Evolutionary conservation across 2,888 invertebrate species (phyloP).

Genomic region (Ctenicera cuprea): DNA sequence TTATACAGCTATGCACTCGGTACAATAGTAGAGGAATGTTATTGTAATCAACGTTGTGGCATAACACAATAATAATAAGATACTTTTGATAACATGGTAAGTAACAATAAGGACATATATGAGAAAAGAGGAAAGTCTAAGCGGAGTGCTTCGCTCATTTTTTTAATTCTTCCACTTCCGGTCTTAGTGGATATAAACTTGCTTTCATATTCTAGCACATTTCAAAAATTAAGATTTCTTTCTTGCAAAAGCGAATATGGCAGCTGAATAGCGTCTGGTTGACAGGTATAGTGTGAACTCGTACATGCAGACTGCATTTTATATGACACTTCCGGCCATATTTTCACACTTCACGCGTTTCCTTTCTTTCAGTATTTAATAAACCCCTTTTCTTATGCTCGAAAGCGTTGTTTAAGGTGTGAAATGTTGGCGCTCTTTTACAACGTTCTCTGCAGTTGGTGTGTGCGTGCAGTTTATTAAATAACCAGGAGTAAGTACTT

Average conservation of each 20-base stretch:
- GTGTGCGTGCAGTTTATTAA: slow-evolving; percentile 24
- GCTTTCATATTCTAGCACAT: background rate
- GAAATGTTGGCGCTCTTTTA: slow-evolving; percentile 49
- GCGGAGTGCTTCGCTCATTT: too few relatives aligned
- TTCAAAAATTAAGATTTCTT: slow-evolving; percentile 32
- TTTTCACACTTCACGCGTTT: slow-evolving; percentile 53
- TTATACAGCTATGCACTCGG: too few relatives aligned
- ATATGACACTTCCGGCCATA: slow-evolving; percentile 52
- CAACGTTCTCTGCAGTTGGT: slow-evolving; percentile 18
- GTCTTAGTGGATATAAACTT: background rate
- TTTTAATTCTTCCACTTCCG: too few relatives aligned
- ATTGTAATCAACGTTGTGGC: too few relatives aligned
- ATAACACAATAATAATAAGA: too few relatives aligned
- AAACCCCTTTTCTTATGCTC: slow-evolving; percentile 46
- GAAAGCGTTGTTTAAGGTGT: slow-evolving; percentile 49
- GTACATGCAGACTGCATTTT: slow-evolving; percentile 48
- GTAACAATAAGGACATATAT: too few relatives aligned
- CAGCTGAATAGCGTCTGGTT: slow-evolving; percentile 40
- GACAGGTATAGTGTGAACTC: slow-evolving; percentile 45
- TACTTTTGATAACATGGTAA: too few relatives aligned
- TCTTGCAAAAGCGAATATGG: slow-evolving; percentile 36
- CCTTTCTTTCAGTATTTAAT: slow-evolving; percentile 53
- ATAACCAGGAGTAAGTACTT: slow-evolving; percentile 5
- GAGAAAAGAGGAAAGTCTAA: too few relatives aligned
- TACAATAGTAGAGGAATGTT: too few relatives aligned